Base-by-base conservation (phyloP, 1,140 invertebrate genomes). In the Phocides pigmalion region DNA sequence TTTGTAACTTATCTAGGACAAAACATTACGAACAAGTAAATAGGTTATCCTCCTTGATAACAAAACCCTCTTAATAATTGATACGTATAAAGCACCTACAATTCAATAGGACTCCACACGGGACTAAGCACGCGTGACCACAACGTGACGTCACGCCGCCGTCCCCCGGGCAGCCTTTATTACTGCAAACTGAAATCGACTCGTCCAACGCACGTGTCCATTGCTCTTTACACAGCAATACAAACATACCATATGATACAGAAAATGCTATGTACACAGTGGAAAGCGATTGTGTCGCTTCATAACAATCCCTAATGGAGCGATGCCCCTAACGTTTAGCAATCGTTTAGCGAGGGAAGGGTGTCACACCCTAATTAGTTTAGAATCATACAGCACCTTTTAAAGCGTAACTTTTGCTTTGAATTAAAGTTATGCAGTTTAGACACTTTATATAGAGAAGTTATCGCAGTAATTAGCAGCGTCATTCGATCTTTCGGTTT, bases 331-430 rank as follows among this genome's bases (percentile, higher is more conserved):
- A 61, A 35, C 70, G 67, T 66, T 81, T 78, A 76, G 73, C 71
- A 64, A 64, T 70, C 68, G 54, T 68, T 75, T 72, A 69, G 65
- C 50, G 39, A 61, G 70, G 71, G 58, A 68, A 64, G 39, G 64
- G 17, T 59, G 70, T 74, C 72, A 76, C 74, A 76, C 74, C 68
- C 74, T 81, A 81, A 84, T 82, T 82, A 82, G 75, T 80, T 79
- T 71, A 70, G 68, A 80, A 84, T 86, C 77, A 83, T 77, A 82
- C 47, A 64, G 59, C 54, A 70, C 54, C 72, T 79, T 76, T 80
- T 79, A 76, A 68, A 71, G 64, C 68, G 70, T 67, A 67, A 72
- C 74, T 71, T 74, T 74, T 72, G 64, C 54, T 61, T 74, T 79
- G 72, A 76, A 79, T 76, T 72, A 76, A 69, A 73, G 49, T 47